Evolutionary conservation across 2,888 invertebrate genomes (phyloP), one percentile per base, ranked within the genome.

Genomic region (Stratiomys singularior): DNA sequence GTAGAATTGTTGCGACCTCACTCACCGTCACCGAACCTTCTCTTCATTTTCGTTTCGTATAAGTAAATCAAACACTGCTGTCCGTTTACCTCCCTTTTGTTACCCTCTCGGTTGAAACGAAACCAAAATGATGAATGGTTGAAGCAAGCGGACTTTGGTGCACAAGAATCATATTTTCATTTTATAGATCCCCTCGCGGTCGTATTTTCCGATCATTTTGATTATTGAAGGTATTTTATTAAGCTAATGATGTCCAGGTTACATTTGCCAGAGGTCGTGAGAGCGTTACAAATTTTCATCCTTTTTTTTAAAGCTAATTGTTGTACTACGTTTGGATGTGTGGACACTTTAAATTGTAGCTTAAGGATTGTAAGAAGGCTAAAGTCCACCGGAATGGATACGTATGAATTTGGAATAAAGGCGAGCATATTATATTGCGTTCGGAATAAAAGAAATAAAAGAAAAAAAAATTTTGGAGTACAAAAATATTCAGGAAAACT

Each of bases 121-220:
- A 9, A 60, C 5, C 64, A 28, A 37, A 37, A 67, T 67, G 67
- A 67, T 67, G 67, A 67, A 67, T 67, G 67, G 44, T 44, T 27
- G 27, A 21, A 7, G 27, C 25, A 1, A 15, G n/a, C 9, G 30
- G 18, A 5, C 28, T 23, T 18, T 18, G 18, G 44, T 67, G 37
- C 37, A 18, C 9, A 67, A 67, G 37, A 44, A 37, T 21, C 37
- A 67, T 37, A 25, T 44, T 60, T 60, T 60, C 28, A 30, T n/a
- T 30, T 30, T 18, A 67, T 37, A 44, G 5, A 18, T 67, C 44
- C 18, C 30, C n/a, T 9, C 9, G 9, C 23, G 37, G 2, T 15
- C 44, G 44, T 11, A 18, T 60, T n/a, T 25, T 67, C 44, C 21
- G 67, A 67, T 44, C 37, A 66, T 44, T 67, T 67, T 44, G 44